Percentiles rank a stretch among this genome's conserved stretches.
Conservation (phyloP, 53 echinoderm and acorn worm species). For the Echinarachnius parma region DNA sequence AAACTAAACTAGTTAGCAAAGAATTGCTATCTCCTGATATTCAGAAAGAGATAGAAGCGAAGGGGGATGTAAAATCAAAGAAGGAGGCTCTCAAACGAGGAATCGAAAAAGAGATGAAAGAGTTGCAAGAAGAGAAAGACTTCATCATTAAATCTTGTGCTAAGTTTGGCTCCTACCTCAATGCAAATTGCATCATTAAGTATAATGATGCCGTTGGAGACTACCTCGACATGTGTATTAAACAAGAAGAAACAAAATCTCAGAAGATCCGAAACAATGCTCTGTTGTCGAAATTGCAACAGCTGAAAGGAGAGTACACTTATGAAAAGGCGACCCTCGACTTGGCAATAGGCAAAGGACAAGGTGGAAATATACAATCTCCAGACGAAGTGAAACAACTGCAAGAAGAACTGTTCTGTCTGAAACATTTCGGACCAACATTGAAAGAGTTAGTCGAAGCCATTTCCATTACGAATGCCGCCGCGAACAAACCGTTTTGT, state of each 20-base stretch:
- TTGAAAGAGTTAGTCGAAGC: slow-evolving; percentile 6
- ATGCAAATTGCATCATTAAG: slow-evolving; percentile 9
- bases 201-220: slow-evolving; percentile 42
- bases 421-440: slow-evolving; percentile 14
- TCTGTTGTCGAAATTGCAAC: background rate
- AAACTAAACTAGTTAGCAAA: too few relatives aligned
- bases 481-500: too few relatives aligned
- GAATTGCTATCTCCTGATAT: too few relatives aligned
- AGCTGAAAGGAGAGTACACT: slow-evolving; percentile 4
- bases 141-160: too few relatives aligned
- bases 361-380: background rate
- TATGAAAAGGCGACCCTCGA: background rate
- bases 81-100: too few relatives aligned
- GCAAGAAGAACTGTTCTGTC: slow-evolving; percentile 7
- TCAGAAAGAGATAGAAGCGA: too few relatives aligned
- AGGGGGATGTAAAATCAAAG: too few relatives aligned
- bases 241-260: slow-evolving; percentile 2
- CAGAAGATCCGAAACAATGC: background rate
- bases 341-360: background rate
- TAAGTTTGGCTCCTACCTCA: slow-evolving; percentile 25
- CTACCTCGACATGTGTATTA: slow-evolving; percentile 38
- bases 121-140: too few relatives aligned
- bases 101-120: too few relatives aligned
- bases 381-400: slow-evolving; percentile 1
- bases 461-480: too few relatives aligned